A percentile compares a stretch with the other conserved stretches of the same genome.
Evolutionary conservation across 2,797 vertebrate species (phyloP).

Genomic region (Stomatorhinus walkeri): DNA sequence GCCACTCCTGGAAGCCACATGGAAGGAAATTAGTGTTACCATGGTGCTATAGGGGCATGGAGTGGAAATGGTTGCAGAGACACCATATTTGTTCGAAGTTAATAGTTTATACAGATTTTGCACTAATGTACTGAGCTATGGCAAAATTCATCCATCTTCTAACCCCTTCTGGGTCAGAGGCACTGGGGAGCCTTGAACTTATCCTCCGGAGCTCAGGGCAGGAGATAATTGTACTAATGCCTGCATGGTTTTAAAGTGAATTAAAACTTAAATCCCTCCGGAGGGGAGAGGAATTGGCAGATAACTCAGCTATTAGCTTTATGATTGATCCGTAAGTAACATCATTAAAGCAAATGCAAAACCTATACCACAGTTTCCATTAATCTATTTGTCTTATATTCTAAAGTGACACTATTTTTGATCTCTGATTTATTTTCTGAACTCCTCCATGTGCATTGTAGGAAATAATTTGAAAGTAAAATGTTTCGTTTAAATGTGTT

Average conservation of each 20-base stretch:
- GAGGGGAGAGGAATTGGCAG: neutral
- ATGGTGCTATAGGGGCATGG: constrained; percentile 20
- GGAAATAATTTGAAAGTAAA: neutral
- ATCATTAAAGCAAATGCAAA: constrained; percentile 1
- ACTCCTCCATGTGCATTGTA: neutral
- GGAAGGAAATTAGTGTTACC: constrained; percentile 20
- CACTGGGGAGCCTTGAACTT: neutral
- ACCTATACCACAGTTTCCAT: neutral
- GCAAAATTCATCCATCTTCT: neutral
- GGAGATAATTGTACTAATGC: constrained; percentile 1
- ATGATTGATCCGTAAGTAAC: constrained; percentile 7
- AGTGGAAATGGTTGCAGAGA: constrained; percentile 39
- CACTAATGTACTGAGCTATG: constrained; percentile 40
- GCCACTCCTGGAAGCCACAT: neutral
- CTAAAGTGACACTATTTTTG: neutral
- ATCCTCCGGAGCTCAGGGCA: neutral
- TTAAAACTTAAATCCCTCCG: neutral
- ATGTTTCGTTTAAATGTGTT: neutral
- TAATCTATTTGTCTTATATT: neutral
- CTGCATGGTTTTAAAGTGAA: neutral
- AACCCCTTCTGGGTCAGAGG: neutral
- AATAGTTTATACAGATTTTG: neutral
- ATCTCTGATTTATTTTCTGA: neutral
- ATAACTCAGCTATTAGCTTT: neutral
- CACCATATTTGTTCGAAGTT: neutral